These are phyloP conservation scores for Actinostola sp. DNA, from an alignment of 92 coral and sea anemone genomes.

Conservation along the genomic window DNA sequence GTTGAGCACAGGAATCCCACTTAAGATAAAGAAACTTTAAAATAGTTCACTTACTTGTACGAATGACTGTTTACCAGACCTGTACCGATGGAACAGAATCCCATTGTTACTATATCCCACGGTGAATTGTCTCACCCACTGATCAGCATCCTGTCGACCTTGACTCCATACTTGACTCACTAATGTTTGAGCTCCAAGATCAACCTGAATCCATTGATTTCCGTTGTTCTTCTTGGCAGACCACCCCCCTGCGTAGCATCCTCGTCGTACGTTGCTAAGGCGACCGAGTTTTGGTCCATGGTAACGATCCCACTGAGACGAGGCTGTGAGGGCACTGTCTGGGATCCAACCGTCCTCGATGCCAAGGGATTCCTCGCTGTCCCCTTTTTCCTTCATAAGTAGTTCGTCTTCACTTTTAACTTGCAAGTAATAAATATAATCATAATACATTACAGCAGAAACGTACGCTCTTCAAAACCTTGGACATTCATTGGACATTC, in stretches of 20 bases:
- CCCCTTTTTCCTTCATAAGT: neutral
- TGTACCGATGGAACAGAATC: neutral
- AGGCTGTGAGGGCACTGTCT: constrained; percentile 7
- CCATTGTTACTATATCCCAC: constrained; percentile 1
- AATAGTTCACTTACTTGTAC: no score
- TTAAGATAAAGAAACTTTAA: no score
- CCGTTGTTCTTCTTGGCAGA: constrained; percentile 10
- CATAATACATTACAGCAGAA: no score
- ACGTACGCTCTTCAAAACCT: no score
- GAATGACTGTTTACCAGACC: neutral
- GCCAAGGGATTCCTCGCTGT: neutral
- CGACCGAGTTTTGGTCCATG: constrained; percentile 16
- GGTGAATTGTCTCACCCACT: constrained; percentile 12
- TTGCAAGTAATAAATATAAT: no score
- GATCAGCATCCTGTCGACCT: constrained; percentile 20
- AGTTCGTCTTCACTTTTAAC: neutral
- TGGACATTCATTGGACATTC: no score
- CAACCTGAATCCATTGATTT: constrained; percentile 4
- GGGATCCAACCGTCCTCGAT: constrained; percentile 11
- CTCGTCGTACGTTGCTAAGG: neutral
- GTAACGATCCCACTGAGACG: constrained; percentile 1
- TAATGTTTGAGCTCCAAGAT: neutral
- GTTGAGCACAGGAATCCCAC: no score
- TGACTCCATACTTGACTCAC: constrained; percentile 12
- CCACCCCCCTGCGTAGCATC: constrained; percentile 18